These are phyloP conservation scores for Patella caerulea DNA, from an alignment of 2,888 invertebrate genomes.

Conservation along the genomic window DNA sequence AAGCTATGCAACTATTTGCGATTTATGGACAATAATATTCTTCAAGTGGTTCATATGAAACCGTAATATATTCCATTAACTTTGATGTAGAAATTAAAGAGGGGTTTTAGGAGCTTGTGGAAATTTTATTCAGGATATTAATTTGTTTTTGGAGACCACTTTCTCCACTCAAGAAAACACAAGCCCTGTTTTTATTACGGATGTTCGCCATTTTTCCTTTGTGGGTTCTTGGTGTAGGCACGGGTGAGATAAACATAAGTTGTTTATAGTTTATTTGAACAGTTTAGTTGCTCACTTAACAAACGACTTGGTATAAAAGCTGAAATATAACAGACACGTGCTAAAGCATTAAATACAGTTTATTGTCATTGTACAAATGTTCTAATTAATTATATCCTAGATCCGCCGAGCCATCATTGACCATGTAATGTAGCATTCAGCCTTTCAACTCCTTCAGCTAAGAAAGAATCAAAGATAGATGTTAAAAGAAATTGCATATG, in stretches of 20 bases:
- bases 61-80: slow-evolving; percentile 4
- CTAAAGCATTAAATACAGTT: slow-evolving; percentile 5
- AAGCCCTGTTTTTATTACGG: slow-evolving; percentile 2
- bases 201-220: slow-evolving; percentile 3
- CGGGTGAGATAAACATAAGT: slow-evolving; percentile 1
- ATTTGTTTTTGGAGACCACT: slow-evolving; percentile 11
- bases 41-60: slow-evolving; percentile 10
- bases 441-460: no score
- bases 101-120: not conserved
- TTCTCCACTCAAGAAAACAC: slow-evolving; percentile 9
- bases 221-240: not conserved
- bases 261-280: slow-evolving; percentile 4
- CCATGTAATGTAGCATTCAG: no score
- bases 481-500: no score
- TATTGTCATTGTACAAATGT: slow-evolving; percentile 7
- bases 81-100: slow-evolving; percentile 1
- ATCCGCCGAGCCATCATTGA: no score
- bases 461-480: no score
- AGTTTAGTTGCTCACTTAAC: slow-evolving; percentile 3
- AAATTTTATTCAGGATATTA: slow-evolving; percentile 10
- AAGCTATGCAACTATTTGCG: slow-evolving; percentile 4
- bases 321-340: slow-evolving; percentile 10
- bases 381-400: slow-evolving; percentile 4
- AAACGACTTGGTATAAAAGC: slow-evolving; percentile 2
- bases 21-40: slow-evolving; percentile 7